Conservation (phyloP, 2,113 vertebrate species). For the Scolopax mira region DNA sequence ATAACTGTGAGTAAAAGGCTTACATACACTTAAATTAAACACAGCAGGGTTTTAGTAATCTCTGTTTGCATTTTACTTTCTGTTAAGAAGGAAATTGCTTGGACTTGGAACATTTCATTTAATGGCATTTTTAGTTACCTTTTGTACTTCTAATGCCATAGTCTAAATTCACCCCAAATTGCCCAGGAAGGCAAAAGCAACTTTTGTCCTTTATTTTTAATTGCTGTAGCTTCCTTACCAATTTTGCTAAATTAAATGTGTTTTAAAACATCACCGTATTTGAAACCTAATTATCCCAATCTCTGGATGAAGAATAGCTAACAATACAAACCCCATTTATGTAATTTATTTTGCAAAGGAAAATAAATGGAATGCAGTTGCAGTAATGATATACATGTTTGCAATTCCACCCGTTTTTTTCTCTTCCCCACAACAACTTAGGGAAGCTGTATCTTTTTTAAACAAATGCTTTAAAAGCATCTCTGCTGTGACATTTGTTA, state of each 20-base stretch:
- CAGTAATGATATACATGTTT: constrained; percentile 77
- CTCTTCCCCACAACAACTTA: constrained; percentile 42
- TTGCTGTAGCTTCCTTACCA: constrained; percentile 81
- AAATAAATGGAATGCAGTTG: constrained; percentile 76
- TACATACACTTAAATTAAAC: constrained; percentile 84
- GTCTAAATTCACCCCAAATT: constrained; percentile 80
- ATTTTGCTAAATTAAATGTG: constrained; percentile 81
- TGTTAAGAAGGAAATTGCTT: constrained; percentile 83
- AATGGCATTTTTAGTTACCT: constrained; percentile 86
- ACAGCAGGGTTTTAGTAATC: constrained; percentile 83
- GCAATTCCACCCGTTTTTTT: constrained; percentile 30
- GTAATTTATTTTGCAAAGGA: constrained; percentile 79
- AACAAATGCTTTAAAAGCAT: constrained; percentile 58
- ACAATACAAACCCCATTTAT: constrained; percentile 79
- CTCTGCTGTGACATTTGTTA: constrained; percentile 23
- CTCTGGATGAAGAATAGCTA: constrained; percentile 74
- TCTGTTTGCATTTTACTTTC: constrained; percentile 84
- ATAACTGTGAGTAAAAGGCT: constrained; percentile 80
- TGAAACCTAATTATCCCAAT: constrained; percentile 82
- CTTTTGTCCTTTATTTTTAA: constrained; percentile 79
- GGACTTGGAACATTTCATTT: constrained; percentile 86
- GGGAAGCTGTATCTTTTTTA: constrained; percentile 41
- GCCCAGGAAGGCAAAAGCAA: constrained; percentile 74
- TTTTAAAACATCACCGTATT: constrained; percentile 79
- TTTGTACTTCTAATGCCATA: constrained; percentile 80